A percentile compares a stretch with the other conserved stretches of the same genome.
Conservation (phyloP, 2,113 vertebrate genomes). For the Paradoxurus hermaphroditus region DNA sequence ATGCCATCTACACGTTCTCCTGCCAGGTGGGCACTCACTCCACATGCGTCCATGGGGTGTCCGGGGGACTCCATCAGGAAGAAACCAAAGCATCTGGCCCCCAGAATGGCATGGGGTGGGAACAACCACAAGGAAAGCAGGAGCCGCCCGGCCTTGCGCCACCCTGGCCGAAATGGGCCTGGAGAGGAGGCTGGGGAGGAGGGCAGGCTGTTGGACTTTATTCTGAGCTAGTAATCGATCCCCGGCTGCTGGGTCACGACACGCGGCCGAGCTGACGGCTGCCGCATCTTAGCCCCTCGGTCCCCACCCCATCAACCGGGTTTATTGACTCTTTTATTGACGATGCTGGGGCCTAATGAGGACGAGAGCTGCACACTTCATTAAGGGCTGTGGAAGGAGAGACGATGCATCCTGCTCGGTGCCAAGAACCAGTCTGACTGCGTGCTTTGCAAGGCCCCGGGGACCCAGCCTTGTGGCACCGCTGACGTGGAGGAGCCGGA, state of each 20-base stretch:
- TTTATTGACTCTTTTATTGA: conserved; percentile 88
- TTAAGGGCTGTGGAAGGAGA: conserved; percentile 71
- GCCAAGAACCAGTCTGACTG: not conserved
- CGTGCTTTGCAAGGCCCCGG: not conserved
- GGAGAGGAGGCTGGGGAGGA: conserved; percentile 38
- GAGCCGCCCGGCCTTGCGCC: conserved; percentile 12
- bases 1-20: not conserved
- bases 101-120: not conserved
- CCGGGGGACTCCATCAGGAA: conserved; percentile 42
- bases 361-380: conserved; percentile 82
- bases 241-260: conserved; percentile 69
- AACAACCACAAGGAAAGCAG: conserved; percentile 55
- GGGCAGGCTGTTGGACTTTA: conserved; percentile 63
- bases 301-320: conserved; percentile 81
- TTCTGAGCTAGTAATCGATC: conserved; percentile 81
- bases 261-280: conserved; percentile 68
- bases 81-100: conserved; percentile 69
- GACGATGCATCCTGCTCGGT: not conserved
- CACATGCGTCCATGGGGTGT: conserved; percentile 46
- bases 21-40: conserved; percentile 64
- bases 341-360: conserved; percentile 82
- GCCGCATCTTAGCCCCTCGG: conserved; percentile 65
- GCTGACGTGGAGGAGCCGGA: not conserved
- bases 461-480: not conserved
- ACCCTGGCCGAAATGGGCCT: not conserved